These are phyloP conservation scores for Neoascia interrupta DNA, from an alignment of 2,888 invertebrate genomes.

Conservation along the genomic window DNA sequence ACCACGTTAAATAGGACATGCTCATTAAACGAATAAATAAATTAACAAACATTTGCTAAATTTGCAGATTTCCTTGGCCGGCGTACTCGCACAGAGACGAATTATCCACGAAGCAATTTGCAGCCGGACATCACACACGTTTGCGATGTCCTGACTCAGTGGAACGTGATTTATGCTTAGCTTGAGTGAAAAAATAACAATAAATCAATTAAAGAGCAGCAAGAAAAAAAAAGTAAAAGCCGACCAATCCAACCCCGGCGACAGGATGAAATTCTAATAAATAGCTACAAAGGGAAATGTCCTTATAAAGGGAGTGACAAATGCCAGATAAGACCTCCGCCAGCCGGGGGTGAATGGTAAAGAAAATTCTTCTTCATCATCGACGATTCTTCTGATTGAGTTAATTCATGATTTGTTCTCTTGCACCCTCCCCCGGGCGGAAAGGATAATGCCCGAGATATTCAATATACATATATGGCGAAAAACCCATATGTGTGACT, in stretches of 20 bases:
- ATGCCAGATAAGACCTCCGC: conserved; percentile 36
- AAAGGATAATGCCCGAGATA: too few species aligned
- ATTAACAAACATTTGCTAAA: conserved; percentile 53
- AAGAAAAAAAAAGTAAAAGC: conserved; percentile 2
- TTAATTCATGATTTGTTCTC: conserved; percentile 60
- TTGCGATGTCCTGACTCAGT: conserved; percentile 36
- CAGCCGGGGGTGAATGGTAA: too few species aligned
- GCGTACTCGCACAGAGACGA: not conserved
- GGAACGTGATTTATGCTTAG: conserved; percentile 29
- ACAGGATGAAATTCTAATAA: conserved; percentile 37
- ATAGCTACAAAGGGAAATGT: conserved; percentile 25
- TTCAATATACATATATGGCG: not conserved
- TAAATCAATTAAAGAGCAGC: conserved; percentile 57
- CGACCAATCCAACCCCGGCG: too few species aligned
- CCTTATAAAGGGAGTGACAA: conserved; percentile 58
- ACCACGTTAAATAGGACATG: conserved; percentile 22
- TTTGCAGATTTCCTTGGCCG: conserved; percentile 44
- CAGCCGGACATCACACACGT: too few species aligned
- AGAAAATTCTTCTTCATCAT: conserved; percentile 8
- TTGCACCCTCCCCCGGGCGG: too few species aligned
- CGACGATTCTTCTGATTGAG: too few species aligned
- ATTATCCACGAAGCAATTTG: conserved; percentile 8
- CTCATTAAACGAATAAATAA: conserved; percentile 60
- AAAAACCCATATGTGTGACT: conserved; percentile 42
- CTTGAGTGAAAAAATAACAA: conserved; percentile 41